Evolutionary conservation across 2,797 vertebrate genomes (phyloP).

Genomic region (Amniataba percoides): DNA sequence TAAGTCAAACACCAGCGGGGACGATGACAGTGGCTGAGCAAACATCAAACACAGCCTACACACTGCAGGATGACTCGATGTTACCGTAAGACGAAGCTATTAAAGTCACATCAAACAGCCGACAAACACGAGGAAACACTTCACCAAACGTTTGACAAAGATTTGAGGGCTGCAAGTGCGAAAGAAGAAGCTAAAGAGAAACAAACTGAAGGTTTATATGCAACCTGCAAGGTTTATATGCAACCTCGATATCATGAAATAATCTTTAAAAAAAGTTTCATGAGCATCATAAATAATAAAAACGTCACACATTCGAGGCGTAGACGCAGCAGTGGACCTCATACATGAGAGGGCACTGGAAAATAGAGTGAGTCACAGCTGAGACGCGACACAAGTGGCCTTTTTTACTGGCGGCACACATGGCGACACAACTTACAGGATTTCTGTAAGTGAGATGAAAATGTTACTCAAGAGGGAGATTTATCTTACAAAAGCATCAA

Average conservation of each 20-base stretch:
- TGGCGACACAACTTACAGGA: conserved; percentile 11
- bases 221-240: background rate
- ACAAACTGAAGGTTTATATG: background rate
- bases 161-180: background rate
- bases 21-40: conserved; percentile 10
- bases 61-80: background rate
- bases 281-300: conserved; percentile 7
- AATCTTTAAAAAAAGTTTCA: background rate
- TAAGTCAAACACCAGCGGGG: conserved; percentile 23
- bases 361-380: conserved; percentile 60
- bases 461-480: background rate
- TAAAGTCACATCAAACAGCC: conserved; percentile 23
- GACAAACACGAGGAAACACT: background rate
- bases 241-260: background rate
- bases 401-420: conserved; percentile 27
- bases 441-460: conserved; percentile 13
- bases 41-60: conserved; percentile 17
- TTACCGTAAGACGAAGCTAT: background rate
- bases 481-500: background rate
- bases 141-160: conserved; percentile 1
- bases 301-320: conserved; percentile 15
- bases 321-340: conserved; percentile 15
- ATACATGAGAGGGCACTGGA: conserved; percentile 52
- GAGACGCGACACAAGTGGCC: conserved; percentile 41
- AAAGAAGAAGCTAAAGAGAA: background rate